Conservation (phyloP, 2,888 invertebrate species). For the Drosophila trichaetosa region DNA sequence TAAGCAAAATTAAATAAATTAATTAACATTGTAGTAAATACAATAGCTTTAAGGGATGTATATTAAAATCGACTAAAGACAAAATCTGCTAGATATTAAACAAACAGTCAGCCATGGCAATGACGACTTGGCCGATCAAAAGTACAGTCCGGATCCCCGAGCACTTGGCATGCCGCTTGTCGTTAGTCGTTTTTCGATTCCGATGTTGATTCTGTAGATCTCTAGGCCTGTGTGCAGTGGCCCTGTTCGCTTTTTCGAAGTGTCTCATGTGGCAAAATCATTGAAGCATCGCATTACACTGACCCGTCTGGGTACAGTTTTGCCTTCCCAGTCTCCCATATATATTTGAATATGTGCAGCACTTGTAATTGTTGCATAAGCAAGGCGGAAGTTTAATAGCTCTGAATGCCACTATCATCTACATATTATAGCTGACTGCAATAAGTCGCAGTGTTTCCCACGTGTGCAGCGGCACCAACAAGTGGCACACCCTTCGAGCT, state of each 20-base stretch:
- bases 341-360: slow-evolving; percentile 14
- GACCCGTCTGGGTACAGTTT: slow-evolving; percentile 50
- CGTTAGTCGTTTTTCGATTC: slow-evolving; percentile 20
- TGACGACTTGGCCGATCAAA: neutral
- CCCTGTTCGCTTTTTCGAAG: slow-evolving; percentile 21
- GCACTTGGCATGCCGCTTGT: slow-evolving; percentile 51
- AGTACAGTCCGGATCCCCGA: slow-evolving; percentile 49
- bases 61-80: neutral
- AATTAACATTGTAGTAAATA: neutral
- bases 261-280: slow-evolving; percentile 60
- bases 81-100: neutral
- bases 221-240: slow-evolving; percentile 18
- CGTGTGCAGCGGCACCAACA: slow-evolving; percentile 70
- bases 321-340: slow-evolving; percentile 50
- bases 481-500: slow-evolving; percentile 68
- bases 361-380: slow-evolving; percentile 26
- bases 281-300: slow-evolving; percentile 69
- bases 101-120: neutral
- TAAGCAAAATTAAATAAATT: too few relatives aligned
- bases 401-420: slow-evolving; percentile 12
- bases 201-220: slow-evolving; percentile 43
- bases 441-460: slow-evolving; percentile 52
- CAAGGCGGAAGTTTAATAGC: slow-evolving; percentile 60
- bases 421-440: slow-evolving; percentile 8
- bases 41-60: neutral